Percentiles rank a stretch among this genome's conserved stretches.
Conservation (phyloP, 2,113 vertebrate species). For the Meriones unguiculatus region DNA sequence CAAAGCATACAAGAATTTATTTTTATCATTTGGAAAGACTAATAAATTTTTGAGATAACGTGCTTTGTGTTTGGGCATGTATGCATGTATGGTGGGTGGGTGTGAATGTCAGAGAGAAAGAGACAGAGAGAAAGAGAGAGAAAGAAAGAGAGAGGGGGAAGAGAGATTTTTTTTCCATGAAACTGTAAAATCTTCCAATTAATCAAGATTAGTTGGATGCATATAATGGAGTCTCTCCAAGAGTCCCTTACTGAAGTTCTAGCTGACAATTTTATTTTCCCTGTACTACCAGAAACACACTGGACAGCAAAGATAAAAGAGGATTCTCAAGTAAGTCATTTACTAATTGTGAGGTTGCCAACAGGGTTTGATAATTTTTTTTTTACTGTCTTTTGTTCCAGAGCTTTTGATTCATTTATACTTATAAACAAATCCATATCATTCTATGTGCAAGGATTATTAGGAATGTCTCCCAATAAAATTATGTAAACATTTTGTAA, state of each 20-base stretch:
- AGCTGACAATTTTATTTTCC: constrained; percentile 74
- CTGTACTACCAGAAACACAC: constrained; percentile 63
- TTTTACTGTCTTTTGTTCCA: constrained; percentile 83
- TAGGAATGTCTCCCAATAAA: constrained; percentile 85
- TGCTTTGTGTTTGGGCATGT: background rate
- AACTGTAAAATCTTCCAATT: constrained; percentile 26
- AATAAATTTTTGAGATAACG: background rate
- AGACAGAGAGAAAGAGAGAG: background rate
- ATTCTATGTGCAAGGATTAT: constrained; percentile 86
- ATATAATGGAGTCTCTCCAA: constrained; percentile 40
- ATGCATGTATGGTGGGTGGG: background rate
- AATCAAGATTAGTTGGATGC: constrained; percentile 46
- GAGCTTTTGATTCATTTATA: constrained; percentile 85
- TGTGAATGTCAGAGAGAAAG: background rate
- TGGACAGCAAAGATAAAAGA: constrained; percentile 87
- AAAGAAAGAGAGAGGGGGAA: background rate
- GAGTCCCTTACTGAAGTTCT: constrained; percentile 68
- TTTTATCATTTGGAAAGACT: background rate
- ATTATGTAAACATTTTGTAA: constrained; percentile 83
- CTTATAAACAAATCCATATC: constrained; percentile 86
- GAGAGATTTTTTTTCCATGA: constrained; percentile 57
- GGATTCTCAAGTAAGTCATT: constrained; percentile 85
- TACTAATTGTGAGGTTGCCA: constrained; percentile 84
- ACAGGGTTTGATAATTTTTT: constrained; percentile 81
- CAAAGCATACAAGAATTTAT: background rate